These are phyloP conservation scores for Globodera ellingtonae DNA, from an alignment of 1,140 invertebrate species.

Conservation along the genomic window DNA sequence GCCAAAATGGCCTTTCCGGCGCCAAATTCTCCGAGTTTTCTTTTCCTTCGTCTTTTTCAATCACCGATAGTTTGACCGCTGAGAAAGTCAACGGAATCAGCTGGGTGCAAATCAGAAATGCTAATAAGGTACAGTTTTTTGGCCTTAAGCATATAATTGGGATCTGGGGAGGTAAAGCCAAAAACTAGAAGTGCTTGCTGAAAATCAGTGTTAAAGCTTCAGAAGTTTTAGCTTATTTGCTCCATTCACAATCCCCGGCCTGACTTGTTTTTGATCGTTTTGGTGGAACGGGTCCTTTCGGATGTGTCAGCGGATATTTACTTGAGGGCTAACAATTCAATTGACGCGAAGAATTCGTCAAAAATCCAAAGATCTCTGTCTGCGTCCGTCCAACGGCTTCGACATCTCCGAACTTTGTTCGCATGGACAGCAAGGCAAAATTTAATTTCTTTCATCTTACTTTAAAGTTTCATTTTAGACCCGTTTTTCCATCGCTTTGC, in stretches of 20 bases:
- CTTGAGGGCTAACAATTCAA: constrained; percentile 20
- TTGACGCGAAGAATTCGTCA: constrained; percentile 34
- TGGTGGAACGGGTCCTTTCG: constrained; percentile 47
- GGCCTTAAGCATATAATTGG: too few species aligned
- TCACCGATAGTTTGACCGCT: constrained; percentile 9
- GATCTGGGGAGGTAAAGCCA: too few species aligned
- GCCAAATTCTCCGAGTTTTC: constrained; percentile 11
- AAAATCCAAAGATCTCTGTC: constrained; percentile 44
- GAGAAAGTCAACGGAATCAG: constrained; percentile 26
- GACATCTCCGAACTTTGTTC: constrained; percentile 45
- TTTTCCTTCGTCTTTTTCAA: constrained; percentile 7
- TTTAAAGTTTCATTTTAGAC: constrained; percentile 21
- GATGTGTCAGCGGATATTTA: constrained; percentile 43
- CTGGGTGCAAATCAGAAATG: neutral
- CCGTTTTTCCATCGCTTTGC: constrained; percentile 39
- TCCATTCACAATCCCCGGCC: constrained; percentile 33
- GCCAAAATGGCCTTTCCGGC: neutral
- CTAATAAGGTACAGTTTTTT: constrained; percentile 22
- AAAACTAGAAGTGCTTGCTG: neutral
- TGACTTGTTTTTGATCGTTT: constrained; percentile 43
- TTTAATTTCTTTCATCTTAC: constrained; percentile 5
- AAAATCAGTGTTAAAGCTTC: neutral
- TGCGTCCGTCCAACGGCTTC: constrained; percentile 27
- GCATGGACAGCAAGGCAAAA: constrained; percentile 45
- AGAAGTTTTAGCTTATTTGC: constrained; percentile 34